Evolutionary conservation across 2,113 vertebrate species (phyloP), one percentile per base, ranked within the genome.

Genomic region (Pachyramphus minor): DNA sequence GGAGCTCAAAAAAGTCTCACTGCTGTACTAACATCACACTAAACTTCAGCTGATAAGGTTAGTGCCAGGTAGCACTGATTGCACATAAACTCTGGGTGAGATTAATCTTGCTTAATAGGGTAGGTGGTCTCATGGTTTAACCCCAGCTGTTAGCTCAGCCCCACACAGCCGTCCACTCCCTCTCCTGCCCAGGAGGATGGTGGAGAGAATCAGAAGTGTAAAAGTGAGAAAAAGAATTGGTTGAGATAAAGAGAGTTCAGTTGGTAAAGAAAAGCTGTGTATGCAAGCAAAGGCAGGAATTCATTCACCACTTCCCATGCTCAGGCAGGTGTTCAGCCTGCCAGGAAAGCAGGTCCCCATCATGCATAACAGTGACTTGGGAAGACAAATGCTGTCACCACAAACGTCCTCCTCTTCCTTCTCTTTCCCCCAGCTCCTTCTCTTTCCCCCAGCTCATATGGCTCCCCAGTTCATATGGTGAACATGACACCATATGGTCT

Each of bases 281-380:
- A 35, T 1, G 3, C 6, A 64, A 58, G 28, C 35, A 74, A 78
- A 87, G 9, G 15, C 81, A 56, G 47, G 41, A 76, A 72, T 67
- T 41, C 0, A 28, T 44, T 84, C 56, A 28, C 24, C 28, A 6
- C 6, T 72, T 76, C 24, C 30, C 30, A 37, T 15, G 3, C 5
- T 9, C 20, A 58, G 42, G 20, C 27, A 55, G 28, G 18, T 33
- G 21, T 31, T 66, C 64, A 77, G 41, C 25, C 44, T 28, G 21
- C 49, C 45, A 81, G 42, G 52, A 62, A 33, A 77, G 20, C 45
- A 60, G 33, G 17, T 14, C 16, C 22, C 42, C 25, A 37, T 6
- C 16, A 58, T 0, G 0, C 2, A 0, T 37, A 63, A 75, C 2
- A 3, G 44, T 44, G 28, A 59, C 56, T 44, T 31, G 50, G 44